phyloP scores from a whole-genome alignment of 2,888 invertebrate genomes.

The Carterocephalus palaemon region DNA sequence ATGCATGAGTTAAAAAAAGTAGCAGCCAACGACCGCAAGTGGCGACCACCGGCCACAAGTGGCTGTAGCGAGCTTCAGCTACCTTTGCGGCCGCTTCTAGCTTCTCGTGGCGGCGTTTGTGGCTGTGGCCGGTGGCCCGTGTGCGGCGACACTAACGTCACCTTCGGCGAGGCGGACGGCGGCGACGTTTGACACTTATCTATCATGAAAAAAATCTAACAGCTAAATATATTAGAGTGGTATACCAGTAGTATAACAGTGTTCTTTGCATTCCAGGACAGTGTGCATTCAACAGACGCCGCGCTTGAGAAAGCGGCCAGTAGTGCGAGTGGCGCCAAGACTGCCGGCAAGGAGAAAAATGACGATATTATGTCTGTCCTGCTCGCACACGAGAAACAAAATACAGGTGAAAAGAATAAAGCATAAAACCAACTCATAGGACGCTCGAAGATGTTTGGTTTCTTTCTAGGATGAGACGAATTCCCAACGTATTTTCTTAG shows the following conservation, averaged over 20 bases:
- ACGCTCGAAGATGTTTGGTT: too few relatives aligned
- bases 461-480: too few relatives aligned
- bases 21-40: neutral
- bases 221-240: too few relatives aligned
- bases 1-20: neutral
- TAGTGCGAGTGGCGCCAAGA: slow-evolving; percentile 61
- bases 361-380: slow-evolving; percentile 96
- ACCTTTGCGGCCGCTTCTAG: neutral
- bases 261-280: slow-evolving; percentile 58
- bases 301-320: slow-evolving; percentile 79
- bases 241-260: too few relatives aligned
- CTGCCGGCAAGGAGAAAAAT: slow-evolving; percentile 79
- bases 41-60: neutral
- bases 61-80: neutral
- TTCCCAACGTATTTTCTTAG: too few relatives aligned
- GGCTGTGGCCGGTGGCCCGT: neutral
- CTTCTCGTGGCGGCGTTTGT: neutral
- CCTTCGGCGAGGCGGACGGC: too few relatives aligned
- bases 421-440: too few relatives aligned
- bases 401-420: slow-evolving; percentile 56
- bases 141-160: too few relatives aligned
- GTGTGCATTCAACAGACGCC: slow-evolving; percentile 69
- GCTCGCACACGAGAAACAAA: slow-evolving; percentile 91
- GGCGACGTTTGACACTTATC: too few relatives aligned
- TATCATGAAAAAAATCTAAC: too few relatives aligned